Evolutionary conservation across 2,113 vertebrate species (phyloP).

Genomic region (Chascanopsetta lugubris): DNA sequence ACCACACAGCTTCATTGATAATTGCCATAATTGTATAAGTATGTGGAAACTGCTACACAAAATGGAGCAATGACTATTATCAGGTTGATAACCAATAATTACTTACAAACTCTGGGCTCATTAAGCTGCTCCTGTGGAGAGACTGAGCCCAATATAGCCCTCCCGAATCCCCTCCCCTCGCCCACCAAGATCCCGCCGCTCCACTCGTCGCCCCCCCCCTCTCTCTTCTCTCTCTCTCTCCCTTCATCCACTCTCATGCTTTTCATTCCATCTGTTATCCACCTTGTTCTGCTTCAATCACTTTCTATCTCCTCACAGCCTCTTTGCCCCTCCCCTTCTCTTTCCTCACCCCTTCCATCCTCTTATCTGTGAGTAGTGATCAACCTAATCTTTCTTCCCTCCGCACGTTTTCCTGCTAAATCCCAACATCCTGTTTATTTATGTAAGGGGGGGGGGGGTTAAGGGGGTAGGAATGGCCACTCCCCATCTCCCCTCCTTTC

Average conservation of each 20-base stretch:
- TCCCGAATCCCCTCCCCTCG: conserved; percentile 57
- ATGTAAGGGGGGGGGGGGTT: conserved; percentile 45
- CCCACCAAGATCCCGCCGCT: conserved; percentile 57
- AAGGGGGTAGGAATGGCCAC: too few species aligned
- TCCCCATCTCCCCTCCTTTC: conserved; percentile 37
- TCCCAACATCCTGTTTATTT: conserved; percentile 56
- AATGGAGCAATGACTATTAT: conserved; percentile 79
- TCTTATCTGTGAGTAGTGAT: conserved; percentile 26
- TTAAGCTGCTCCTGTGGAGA: conserved; percentile 71
- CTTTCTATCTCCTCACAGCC: conserved; percentile 29
- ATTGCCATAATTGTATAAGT: conserved; percentile 76
- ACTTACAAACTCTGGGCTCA: conserved; percentile 74
- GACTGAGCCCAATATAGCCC: conserved; percentile 64
- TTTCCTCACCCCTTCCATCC: conserved; percentile 4
- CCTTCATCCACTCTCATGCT: too few species aligned
- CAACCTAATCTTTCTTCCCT: conserved; percentile 27
- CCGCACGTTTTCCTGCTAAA: conserved; percentile 36
- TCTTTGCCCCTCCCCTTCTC: conserved; percentile 15
- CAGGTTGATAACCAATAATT: conserved; percentile 82
- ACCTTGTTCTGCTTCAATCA: conserved; percentile 43
- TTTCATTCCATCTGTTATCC: conserved; percentile 43
- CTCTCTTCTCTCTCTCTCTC: conserved; percentile 19
- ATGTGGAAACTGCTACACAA: conserved; percentile 65
- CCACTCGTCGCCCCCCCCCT: conserved; percentile 25
- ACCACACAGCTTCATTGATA: conserved; percentile 49